A percentile compares a stretch with the other conserved stretches of the same genome.
Evolutionary conservation across 2,888 invertebrate genomes (phyloP).

Genomic region (Dasypolia templi): DNA sequence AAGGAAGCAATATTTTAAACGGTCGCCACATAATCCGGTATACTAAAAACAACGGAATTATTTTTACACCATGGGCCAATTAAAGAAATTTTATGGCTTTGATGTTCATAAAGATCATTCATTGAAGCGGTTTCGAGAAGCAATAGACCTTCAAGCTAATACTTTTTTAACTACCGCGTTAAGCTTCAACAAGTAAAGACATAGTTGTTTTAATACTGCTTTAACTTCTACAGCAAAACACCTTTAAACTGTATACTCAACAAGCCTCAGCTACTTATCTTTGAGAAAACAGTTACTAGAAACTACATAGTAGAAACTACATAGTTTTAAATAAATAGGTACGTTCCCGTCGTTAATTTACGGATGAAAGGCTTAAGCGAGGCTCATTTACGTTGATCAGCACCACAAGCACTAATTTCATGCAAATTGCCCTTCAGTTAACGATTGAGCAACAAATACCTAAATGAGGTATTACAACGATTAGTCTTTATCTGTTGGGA

Average conservation of each 20-base stretch:
- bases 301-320: constrained; percentile 43
- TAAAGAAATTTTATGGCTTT: neutral
- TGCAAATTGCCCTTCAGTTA: constrained; percentile 57
- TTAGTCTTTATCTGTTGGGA: constrained; percentile 3
- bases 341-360: constrained; percentile 41
- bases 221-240: constrained; percentile 17
- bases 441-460: constrained; percentile 47
- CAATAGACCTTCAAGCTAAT: constrained; percentile 2
- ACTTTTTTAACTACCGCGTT: constrained; percentile 1
- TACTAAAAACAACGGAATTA: no score
- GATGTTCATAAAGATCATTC: neutral
- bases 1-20: neutral
- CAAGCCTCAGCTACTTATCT: constrained; percentile 26
- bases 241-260: constrained; percentile 38
- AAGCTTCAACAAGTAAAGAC: constrained; percentile 40
- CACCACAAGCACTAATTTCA: constrained; percentile 52
- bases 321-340: constrained; percentile 36
- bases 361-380: constrained; percentile 41
- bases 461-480: neutral
- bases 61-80: neutral
- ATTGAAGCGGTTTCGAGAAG: neutral
- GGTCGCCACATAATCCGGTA: no score
- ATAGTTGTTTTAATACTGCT: constrained; percentile 31
- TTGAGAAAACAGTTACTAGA: constrained; percentile 52
- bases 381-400: constrained; percentile 41